Base-by-base conservation (phyloP, 2,113 vertebrate genomes). In the Gyps fulvus region DNA sequence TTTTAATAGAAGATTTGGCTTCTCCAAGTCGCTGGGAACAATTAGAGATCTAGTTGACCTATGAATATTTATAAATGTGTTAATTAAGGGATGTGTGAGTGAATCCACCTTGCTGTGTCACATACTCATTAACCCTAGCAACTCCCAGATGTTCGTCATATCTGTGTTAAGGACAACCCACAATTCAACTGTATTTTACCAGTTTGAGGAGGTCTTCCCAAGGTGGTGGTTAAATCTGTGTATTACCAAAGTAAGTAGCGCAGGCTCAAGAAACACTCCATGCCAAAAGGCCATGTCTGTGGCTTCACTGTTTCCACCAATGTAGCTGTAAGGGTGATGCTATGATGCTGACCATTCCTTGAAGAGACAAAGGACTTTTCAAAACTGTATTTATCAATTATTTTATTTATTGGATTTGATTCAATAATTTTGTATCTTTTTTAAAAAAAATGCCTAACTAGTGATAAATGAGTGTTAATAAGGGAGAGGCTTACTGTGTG, bases 31-130 rank as follows among this genome's bases (percentile, higher is more conserved):
- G 94, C 74, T 77, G 58, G 36, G 80, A 95, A 89, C 92, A 97
- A 94, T 97, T 97, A 95, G 47, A 95, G 88, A 80, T 71, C 77
- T 80, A 82, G 91, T 76, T 97, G 94, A 88, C 83, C 87, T 88
- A 83, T 98, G 93, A 97, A 96, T 98, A 97, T 97, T 97, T 92
- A 97, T 95, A 31, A 50, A 79, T 62, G 50, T 91, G 77, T 93
- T 98, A 96, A 97, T 97, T 97, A 96, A 94, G 65, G 57, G 62
- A 66, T 69, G 31, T 93, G 72, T 87, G 90, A 87, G 67, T 77
- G 76, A 95, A 70, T 88, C 80, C 47, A 80, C 73, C 73, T 74
- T 95, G 61, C 91, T 59, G 59, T 91, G 76, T 93, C 86, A 83
- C 71, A 19, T 77, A 65, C 80, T 54, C 86, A 81, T 94, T 98